A percentile compares a stretch with the other conserved stretches of the same genome.
phyloP scores from a whole-genome alignment of 2,888 invertebrate species.

The Nomada goodeniana region DNA sequence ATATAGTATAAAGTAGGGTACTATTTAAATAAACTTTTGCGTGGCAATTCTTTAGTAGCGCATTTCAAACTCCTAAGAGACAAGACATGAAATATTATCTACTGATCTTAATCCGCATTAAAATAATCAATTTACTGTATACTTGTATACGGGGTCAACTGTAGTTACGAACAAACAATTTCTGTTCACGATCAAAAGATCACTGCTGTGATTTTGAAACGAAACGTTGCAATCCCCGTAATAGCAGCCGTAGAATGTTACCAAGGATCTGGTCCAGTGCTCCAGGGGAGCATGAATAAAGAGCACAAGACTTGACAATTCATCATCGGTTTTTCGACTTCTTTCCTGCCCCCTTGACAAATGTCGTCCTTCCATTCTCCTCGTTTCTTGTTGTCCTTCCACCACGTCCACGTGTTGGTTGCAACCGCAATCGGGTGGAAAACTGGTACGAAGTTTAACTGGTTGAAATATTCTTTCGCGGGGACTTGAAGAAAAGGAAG shows the following conservation, averaged over 20 bases:
- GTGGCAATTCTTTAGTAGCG: too few relatives aligned
- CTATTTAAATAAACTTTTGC: too few relatives aligned
- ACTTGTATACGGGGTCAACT: too few relatives aligned
- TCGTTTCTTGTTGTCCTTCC: neutral
- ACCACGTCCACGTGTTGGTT: neutral
- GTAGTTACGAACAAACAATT: too few relatives aligned
- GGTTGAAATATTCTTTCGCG: neutral
- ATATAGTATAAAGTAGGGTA: too few relatives aligned
- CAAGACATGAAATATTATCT: too few relatives aligned
- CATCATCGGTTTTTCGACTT: slow-evolving; percentile 29
- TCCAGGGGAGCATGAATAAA: neutral
- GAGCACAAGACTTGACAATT: slow-evolving; percentile 20
- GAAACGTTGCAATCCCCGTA: neutral
- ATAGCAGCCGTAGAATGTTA: slow-evolving; percentile 9
- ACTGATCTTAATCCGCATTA: too few relatives aligned
- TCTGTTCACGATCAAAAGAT: too few relatives aligned
- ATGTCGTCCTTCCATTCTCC: neutral
- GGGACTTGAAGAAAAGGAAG: neutral
- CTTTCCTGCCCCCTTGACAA: slow-evolving; percentile 5
- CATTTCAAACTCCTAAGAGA: too few relatives aligned
- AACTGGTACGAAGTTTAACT: neutral
- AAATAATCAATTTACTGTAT: too few relatives aligned
- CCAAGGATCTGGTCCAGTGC: too few relatives aligned
- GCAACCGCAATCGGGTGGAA: slow-evolving; percentile 9
- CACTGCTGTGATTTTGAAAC: too few relatives aligned